Evolutionary conservation across 2,113 vertebrate genomes (phyloP).

Genomic region (Indicator indicator): DNA sequence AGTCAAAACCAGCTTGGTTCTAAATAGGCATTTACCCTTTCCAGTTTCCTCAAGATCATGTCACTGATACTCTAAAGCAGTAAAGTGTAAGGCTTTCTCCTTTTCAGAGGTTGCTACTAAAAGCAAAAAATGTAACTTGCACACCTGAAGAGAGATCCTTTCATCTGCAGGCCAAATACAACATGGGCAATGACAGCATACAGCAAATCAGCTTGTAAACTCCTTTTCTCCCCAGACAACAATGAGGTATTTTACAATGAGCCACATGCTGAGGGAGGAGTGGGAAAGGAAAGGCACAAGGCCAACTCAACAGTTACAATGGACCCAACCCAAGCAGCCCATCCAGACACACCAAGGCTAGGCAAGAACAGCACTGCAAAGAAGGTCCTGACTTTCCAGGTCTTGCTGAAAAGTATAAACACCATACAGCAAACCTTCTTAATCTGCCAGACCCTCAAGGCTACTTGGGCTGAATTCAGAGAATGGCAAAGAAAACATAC

Average conservation of each 20-base stretch:
- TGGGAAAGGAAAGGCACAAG: conserved; percentile 1
- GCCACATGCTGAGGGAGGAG: conserved; percentile 27
- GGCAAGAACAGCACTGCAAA: not conserved
- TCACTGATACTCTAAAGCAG: not conserved
- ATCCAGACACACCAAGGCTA: not conserved
- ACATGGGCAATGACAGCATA: not conserved
- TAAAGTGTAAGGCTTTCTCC: not conserved
- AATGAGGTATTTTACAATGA: conserved; percentile 46
- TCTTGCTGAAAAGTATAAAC: not conserved
- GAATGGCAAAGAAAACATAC: not conserved
- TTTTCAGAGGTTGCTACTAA: not conserved
- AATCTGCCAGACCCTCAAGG: not conserved
- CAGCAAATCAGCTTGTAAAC: not conserved
- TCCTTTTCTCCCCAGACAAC: not conserved
- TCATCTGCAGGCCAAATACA: not conserved
- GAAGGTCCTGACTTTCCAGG: not conserved
- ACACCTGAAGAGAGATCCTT: not conserved
- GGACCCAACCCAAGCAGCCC: not conserved
- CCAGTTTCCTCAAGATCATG: not conserved
- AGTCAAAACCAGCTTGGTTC: not conserved
- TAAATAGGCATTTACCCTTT: not conserved
- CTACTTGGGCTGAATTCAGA: not conserved
- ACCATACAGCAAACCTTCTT: not conserved
- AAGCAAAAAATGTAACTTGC: not conserved
- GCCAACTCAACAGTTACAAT: not conserved